phyloP scores from a whole-genome alignment of 1,140 invertebrate species.

The Drosophila sechellia region DNA sequence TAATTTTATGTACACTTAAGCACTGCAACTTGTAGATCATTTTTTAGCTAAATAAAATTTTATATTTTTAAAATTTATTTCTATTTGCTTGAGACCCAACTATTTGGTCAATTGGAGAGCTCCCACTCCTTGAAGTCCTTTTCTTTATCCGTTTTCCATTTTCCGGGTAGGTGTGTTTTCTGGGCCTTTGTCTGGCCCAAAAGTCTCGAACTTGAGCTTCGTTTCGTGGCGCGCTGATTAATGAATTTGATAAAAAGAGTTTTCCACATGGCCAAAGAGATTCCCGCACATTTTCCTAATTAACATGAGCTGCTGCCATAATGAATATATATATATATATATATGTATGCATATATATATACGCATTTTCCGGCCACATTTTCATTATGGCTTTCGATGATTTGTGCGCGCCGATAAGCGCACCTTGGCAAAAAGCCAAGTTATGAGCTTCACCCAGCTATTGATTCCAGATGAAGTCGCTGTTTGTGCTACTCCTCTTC shows the following conservation, averaged over 20 bases:
- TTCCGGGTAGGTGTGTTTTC: constrained; percentile 55
- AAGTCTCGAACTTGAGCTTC: constrained; percentile 39
- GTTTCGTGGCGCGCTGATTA: constrained; percentile 66
- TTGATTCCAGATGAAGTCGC: constrained; percentile 50
- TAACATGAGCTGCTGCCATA: constrained; percentile 56
- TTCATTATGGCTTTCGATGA: constrained; percentile 69
- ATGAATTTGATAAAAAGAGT: constrained; percentile 74
- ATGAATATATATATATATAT: background rate
- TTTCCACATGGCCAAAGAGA: constrained; percentile 35
- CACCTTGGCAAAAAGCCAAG: constrained; percentile 20
- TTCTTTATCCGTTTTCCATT: constrained; percentile 2
- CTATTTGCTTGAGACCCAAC: constrained; percentile 24
- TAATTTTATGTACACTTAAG: no score
- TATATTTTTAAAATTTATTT: background rate
- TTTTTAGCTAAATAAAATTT: no score
- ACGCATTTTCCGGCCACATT: constrained; percentile 46
- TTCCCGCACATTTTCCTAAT: constrained; percentile 63
- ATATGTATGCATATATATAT: background rate
- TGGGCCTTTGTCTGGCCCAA: constrained; percentile 8
- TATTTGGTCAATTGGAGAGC: constrained; percentile 56
- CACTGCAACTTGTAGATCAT: no score
- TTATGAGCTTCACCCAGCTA: constrained; percentile 43
- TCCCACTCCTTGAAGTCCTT: constrained; percentile 3
- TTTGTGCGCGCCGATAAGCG: constrained; percentile 72
- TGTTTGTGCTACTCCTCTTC: background rate